These are phyloP conservation scores for Paradoxurus hermaphroditus DNA, from an alignment of 2,113 vertebrate genomes.

Conservation along the genomic window DNA sequence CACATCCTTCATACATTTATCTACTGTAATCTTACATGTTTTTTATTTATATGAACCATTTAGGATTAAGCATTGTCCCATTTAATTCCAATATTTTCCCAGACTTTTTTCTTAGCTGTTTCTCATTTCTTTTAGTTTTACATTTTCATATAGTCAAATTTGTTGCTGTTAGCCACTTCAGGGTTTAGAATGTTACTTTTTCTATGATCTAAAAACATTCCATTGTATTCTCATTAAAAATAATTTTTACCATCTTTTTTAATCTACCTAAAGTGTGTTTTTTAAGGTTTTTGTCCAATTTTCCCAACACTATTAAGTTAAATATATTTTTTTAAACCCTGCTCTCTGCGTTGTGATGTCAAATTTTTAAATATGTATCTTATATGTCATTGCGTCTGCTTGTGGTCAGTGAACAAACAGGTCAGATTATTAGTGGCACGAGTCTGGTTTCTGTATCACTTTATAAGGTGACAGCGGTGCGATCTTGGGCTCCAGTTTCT, in stretches of 20 bases:
- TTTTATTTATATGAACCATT: background rate
- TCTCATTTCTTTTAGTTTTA: background rate
- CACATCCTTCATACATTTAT: background rate
- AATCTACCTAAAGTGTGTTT: background rate
- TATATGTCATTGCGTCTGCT: background rate
- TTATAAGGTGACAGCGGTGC: background rate
- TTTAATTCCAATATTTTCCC: background rate
- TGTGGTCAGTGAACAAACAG: background rate
- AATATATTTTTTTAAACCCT: background rate
- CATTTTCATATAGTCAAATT: background rate
- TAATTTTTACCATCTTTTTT: background rate
- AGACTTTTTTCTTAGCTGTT: background rate
- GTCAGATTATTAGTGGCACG: background rate
- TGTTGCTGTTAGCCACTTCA: background rate
- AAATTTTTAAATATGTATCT: background rate
- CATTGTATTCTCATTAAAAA: background rate
- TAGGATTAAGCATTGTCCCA: background rate
- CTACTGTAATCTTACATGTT: background rate
- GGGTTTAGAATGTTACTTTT: background rate
- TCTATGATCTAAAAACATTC: background rate
- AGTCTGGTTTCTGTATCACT: background rate
- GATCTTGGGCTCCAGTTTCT: too few species aligned
- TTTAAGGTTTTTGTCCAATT: background rate
- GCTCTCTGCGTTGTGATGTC: background rate
- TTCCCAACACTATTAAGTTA: background rate